Percentiles rank a stretch among this genome's conserved stretches.
These are phyloP conservation scores for Salvelinus alpinus DNA, from an alignment of 2,113 vertebrate genomes.

Conservation along the genomic window DNA sequence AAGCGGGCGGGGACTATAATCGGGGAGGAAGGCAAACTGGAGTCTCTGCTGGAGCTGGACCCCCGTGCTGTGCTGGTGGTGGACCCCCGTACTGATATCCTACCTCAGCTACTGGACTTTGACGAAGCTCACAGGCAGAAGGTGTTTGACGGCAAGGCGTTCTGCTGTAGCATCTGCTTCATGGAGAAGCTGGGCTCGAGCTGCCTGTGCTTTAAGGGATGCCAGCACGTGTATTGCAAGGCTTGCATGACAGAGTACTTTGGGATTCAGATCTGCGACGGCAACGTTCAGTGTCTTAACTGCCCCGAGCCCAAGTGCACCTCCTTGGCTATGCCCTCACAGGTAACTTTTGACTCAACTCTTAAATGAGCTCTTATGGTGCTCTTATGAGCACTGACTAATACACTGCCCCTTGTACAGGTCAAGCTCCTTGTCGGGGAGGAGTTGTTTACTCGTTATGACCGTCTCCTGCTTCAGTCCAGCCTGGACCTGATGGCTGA, in stretches of 20 bases:
- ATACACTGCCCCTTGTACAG: constrained; percentile 55
- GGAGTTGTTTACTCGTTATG: constrained; percentile 89
- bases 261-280: constrained; percentile 93
- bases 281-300: constrained; percentile 93
- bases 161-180: constrained; percentile 90
- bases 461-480: constrained; percentile 92
- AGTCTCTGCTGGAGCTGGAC: constrained; percentile 60
- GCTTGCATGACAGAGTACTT: constrained; percentile 92
- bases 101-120: constrained; percentile 91
- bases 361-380: neutral
- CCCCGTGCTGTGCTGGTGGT: constrained; percentile 81
- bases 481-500: constrained; percentile 94
- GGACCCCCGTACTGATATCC: constrained; percentile 77
- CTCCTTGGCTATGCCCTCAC: constrained; percentile 88
- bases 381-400: too few relatives aligned
- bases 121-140: constrained; percentile 88
- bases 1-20: constrained; percentile 11
- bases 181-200: constrained; percentile 86
- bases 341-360: constrained; percentile 73
- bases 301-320: constrained; percentile 92
- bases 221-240: constrained; percentile 92
- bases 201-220: constrained; percentile 87
- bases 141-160: constrained; percentile 85
- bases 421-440: constrained; percentile 92
- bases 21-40: constrained; percentile 30